Evolutionary conservation across 1,140 invertebrate genomes (phyloP), one percentile per base, ranked within the genome.

Genomic region (Zaprionus nigranus): DNA sequence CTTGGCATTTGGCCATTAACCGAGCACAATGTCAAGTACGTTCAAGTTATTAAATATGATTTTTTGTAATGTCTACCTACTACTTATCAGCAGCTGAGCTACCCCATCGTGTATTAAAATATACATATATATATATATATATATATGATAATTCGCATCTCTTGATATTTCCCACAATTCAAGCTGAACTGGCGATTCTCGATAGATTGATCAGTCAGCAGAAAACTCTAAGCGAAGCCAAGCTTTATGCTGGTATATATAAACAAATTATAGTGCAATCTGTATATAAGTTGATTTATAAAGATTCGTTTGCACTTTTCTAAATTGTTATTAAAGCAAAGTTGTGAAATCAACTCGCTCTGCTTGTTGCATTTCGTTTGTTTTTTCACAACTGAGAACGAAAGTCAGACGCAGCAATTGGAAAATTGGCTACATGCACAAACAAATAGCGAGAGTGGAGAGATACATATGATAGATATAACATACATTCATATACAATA

Each of bases 351-450:
- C 74, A 72, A 81, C 57, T 71, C 17, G 68, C 24, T 64, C 62
- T 84, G 74, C 73, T 78, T 30, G 59, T 59, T 81, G 82, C 80
- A 56, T 34, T 34, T 15, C 15, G 6, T 59, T 79, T 75, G 65
- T 43, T 69, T 67, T 26, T 75, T 38, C 54, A 22, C 38, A 49
- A 46, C 67, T 43, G 46, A 71, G 61, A 87, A 81, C 67, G 83
- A 87, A 87, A 87, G 81, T 88, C 81, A 69, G 66, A 75, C 75
- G 71, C 79, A 73, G 62, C 74, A 87, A 87, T 87, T 87, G 84
- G 81, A 78, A 87, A 88, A 87, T 87, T 87, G 70, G 70, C 78
- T 17, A 62, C 53, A 53, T 46, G 56, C 60, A 40, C 58, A 69
- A 36, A 56, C 17, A 49, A 59, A 49, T 22, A 58, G 24, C 54